Conservation (phyloP, 2,113 vertebrate species). For the Otus sunia region DNA sequence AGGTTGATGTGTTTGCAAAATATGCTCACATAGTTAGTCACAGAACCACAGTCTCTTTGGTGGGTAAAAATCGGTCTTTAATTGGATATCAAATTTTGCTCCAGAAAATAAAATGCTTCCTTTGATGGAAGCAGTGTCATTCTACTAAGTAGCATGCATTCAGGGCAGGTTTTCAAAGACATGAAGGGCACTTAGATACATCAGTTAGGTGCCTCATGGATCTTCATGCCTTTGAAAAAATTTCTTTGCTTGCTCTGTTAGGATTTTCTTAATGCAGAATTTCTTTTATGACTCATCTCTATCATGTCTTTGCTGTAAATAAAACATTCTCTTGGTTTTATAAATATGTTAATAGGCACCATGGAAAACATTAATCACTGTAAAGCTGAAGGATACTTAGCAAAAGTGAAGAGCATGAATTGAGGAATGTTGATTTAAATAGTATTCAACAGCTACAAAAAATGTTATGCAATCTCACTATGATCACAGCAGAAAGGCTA, state of each 20-base stretch:
- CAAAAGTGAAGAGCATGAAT: neutral
- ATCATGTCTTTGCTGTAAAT: conserved; percentile 5
- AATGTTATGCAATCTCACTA: neutral
- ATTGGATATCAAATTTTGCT: neutral
- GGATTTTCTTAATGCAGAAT: neutral
- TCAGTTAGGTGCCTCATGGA: neutral
- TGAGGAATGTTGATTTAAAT: neutral
- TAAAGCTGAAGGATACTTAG: neutral
- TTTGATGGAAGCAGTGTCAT: neutral
- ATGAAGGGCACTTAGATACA: neutral
- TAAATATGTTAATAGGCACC: conserved; percentile 19
- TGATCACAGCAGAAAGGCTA: neutral
- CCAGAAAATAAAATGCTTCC: neutral
- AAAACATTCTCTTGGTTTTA: conserved; percentile 19
- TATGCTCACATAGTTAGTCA: neutral
- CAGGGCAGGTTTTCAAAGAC: neutral
- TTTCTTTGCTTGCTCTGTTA: neutral
- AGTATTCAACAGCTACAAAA: neutral
- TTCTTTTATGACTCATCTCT: conserved; percentile 48
- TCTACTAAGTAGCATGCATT: neutral
- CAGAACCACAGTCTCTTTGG: neutral
- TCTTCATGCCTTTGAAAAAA: conserved; percentile 10
- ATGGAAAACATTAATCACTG: neutral
- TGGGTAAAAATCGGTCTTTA: neutral
- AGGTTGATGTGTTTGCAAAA: neutral